Percentiles rank a stretch among this genome's conserved stretches.
Evolutionary conservation across 2,888 invertebrate genomes (phyloP).

Genomic region (Uropetala carovei): DNA sequence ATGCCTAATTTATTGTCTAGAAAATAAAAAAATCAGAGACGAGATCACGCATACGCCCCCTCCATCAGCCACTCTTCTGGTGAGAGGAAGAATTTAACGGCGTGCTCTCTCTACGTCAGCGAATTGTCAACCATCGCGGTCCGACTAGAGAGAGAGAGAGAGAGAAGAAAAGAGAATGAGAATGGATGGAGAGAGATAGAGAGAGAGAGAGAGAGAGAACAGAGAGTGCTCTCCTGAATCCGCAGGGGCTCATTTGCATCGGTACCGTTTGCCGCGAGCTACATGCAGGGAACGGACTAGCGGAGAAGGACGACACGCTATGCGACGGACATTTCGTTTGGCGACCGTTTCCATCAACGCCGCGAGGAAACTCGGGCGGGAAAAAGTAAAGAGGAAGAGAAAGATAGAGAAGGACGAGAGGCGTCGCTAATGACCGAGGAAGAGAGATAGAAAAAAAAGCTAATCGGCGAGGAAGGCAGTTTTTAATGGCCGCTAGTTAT

Average conservation of each 20-base stretch:
- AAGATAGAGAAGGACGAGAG: neutral
- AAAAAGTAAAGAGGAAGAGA: too few species aligned
- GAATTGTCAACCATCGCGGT: neutral
- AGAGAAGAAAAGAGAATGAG: neutral
- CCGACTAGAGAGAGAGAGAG: neutral
- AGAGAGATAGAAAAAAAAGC: neutral
- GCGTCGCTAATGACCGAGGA: neutral
- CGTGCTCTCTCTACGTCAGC: neutral
- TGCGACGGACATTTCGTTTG: neutral
- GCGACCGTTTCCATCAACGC: neutral
- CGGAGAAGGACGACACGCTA: neutral
- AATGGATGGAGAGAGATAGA: neutral
- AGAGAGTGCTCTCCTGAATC: neutral
- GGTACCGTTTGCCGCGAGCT: neutral
- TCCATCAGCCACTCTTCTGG: neutral
- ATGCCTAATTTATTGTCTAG: too few species aligned
- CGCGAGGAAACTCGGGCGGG: neutral
- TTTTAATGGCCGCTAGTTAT: neutral
- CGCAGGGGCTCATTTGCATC: slow-evolving; percentile 3
- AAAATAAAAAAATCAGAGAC: neutral
- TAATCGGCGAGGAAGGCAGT: neutral
- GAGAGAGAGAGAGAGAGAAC: neutral
- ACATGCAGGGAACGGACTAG: neutral
- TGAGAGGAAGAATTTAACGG: slow-evolving; percentile 25
- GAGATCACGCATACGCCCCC: neutral